A percentile compares a stretch with the other conserved stretches of the same genome.
phyloP scores from a whole-genome alignment of 2,797 vertebrate genomes.

The Peromyscus nudipes region DNA sequence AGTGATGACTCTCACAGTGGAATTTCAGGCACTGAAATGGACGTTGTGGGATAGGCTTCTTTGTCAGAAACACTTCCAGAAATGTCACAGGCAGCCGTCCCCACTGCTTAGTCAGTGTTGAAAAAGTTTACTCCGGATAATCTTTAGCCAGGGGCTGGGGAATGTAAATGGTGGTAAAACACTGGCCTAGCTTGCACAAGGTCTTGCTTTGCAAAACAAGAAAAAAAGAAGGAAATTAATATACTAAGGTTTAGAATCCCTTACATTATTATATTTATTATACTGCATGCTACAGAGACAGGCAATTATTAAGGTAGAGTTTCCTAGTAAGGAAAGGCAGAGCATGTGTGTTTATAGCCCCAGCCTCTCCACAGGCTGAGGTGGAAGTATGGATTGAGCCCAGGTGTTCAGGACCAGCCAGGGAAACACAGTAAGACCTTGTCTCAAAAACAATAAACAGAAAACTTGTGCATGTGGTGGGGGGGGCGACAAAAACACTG shows the following conservation, averaged over 20 bases:
- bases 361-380: background rate
- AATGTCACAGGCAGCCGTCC: background rate
- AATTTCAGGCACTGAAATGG: slow-evolving; percentile 56
- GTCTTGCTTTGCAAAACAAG: background rate
- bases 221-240: background rate
- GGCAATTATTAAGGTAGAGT: background rate
- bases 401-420: background rate
- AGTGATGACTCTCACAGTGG: slow-evolving; percentile 39
- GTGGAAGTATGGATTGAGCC: background rate
- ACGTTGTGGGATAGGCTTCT: slow-evolving; percentile 12
- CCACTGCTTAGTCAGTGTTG: background rate
- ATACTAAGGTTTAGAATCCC: slow-evolving; percentile 22
- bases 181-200: background rate
- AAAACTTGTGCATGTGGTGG: background rate
- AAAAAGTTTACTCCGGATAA: slow-evolving; percentile 52
- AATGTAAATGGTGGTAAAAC: background rate
- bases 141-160: background rate
- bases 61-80: background rate
- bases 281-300: background rate
- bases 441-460: background rate
- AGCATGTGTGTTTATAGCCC: background rate
- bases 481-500: background rate
- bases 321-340: background rate
- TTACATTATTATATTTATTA: background rate
- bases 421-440: background rate